Percentiles rank a stretch among this genome's conserved stretches.
Conservation (phyloP, 2,797 vertebrate species). For the Mionectes olivaceus region DNA sequence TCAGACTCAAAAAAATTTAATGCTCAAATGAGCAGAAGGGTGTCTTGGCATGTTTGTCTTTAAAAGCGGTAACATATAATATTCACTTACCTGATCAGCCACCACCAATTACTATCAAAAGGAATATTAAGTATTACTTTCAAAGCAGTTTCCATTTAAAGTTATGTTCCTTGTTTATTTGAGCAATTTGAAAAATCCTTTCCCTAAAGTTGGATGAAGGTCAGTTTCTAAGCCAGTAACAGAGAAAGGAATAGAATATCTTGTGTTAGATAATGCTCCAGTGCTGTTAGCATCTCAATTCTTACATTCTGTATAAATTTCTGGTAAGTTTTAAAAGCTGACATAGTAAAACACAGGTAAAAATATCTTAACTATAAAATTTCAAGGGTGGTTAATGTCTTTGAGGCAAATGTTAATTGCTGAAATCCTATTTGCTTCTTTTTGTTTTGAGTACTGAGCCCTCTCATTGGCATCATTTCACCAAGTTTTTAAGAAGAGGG, state of each 20-base stretch:
- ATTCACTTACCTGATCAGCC: neutral
- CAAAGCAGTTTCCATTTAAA: neutral
- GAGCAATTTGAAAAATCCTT: neutral
- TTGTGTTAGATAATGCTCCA: neutral
- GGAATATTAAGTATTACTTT: neutral
- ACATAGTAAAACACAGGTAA: neutral
- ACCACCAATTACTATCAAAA: neutral
- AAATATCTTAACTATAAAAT: conserved; percentile 4
- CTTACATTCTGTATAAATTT: neutral
- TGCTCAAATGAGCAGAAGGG: neutral
- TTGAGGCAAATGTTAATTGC: neutral
- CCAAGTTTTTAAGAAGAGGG: neutral
- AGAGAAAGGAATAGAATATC: neutral
- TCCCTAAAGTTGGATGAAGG: neutral
- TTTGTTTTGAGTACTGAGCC: neutral
- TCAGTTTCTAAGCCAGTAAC: neutral
- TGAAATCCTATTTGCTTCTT: neutral
- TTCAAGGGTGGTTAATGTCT: neutral
- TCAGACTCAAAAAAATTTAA: neutral
- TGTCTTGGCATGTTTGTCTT: neutral
- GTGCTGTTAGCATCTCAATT: neutral
- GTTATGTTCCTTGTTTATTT: neutral
- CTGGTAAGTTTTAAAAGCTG: conserved; percentile 3
- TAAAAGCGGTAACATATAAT: neutral
- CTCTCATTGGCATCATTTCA: neutral